Base-by-base conservation (phyloP, 2,888 invertebrate genomes). In the Thera obeliscata region DNA sequence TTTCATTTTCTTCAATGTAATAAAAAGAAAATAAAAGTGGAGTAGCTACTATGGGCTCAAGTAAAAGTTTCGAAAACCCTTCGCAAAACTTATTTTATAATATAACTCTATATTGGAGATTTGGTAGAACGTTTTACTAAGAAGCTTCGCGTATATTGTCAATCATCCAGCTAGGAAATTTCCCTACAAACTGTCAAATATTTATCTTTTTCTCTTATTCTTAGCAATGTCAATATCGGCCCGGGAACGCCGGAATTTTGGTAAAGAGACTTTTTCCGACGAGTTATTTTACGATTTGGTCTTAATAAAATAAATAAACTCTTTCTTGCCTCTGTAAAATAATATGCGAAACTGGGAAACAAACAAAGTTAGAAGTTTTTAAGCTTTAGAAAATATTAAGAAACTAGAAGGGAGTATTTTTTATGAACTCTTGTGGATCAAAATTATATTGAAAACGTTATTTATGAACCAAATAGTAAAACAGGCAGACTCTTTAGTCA, bases 101-200 rank as follows among this genome's bases (percentile, higher is more conserved):
- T 76, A 79, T 80, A 81, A 80, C 77, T 72, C 69, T 76, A 76
- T 74, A 76, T 80, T 79, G 74, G 70, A 81, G 81, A 80, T 83
- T 83, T 79, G 72, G 74, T 71, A 74, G 72, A 70, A 69, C 76
- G 79, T 78, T 75, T 79, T 75, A 71, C 74, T 70, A 78, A 80
- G 83, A 84, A 78, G 74, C 77, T 76, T 73, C 76, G 78, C 77
- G 78, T 78, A 79, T 83, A 82, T 85, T 86, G 84, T 86, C 85
- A 87, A 87, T 88, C 84, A 87, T 83, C 81, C 81, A 76, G 74
- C 74, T 77, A 77, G 77, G 75, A 78, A 82, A 84, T 83, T 83
- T 83, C 77, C 79, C 79, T 80, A 81, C 80, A 78, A 83, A 85
- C 83, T 86, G 86, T 87, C 87, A 88, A 87, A 88, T 88, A 86